Base-by-base conservation (phyloP, 2,113 vertebrate species). In the Anhinga rufa region DNA sequence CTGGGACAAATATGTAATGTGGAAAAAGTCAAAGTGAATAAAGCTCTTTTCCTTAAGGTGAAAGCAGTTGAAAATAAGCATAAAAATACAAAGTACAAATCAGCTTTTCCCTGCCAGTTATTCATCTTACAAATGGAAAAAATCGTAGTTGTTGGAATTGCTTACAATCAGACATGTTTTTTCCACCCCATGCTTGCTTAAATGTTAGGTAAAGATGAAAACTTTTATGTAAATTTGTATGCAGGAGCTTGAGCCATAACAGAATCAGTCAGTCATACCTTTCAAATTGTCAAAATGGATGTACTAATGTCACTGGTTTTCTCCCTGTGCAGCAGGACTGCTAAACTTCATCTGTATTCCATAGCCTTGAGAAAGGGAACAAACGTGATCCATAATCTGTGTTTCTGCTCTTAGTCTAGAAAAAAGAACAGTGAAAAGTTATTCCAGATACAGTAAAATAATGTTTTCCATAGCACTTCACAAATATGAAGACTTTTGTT, bases 1-100 rank as follows among this genome's bases (percentile, higher is more conserved):
- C 22, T 22, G 22, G 36, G 46, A 79, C 58, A 85, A 68, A 49
- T 36, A 58, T 7, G 13, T 90, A 38, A 61, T 46, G 42, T 95
- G 86, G 78, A 91, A 94, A 96, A 95, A 82, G 42, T 95, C 40
- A 36, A 80, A 91, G 36, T 62, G 70, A 89, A 51, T 92, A 74
- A 86, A 91, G 16, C 38, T 78, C 71, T 92, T 86, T 89, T n/a
- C 28, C 14, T 48, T 52, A 49, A 85, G 70, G 49, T 94, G 42
- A 92, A 93, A 95, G n/a, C 86, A 84, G 54, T 52, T 64, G 48
- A 91, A 92, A 94, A 85, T 69, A 79, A 54, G 44, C 36, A 26
- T 91, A 57, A 52, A 77, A 76, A 85, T n/a, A 46, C 6, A 46
- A 65, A 69, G 31, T 16, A 1, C 34, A 93, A 68, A 82, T 88